Base-by-base conservation (phyloP, 1,140 invertebrate species). In the Phymastichus coffea region DNA sequence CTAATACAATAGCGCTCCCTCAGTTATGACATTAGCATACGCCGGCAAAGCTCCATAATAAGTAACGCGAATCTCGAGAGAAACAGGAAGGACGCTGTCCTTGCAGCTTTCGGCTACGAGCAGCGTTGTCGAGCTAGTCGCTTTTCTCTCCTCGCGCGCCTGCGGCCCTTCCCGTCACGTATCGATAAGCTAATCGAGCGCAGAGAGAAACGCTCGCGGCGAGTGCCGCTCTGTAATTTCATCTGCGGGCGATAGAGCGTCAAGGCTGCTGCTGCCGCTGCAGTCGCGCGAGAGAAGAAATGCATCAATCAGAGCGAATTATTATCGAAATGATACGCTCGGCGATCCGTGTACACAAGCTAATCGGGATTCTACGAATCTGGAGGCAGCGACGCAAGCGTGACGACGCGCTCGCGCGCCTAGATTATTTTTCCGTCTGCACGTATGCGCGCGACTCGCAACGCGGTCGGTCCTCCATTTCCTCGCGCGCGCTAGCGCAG, bases 1-100 rank as follows among this genome's bases (percentile, higher is more conserved):
- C 68, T 73, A 73, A 73, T 73, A 28, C 26, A 41, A 2, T n/a
- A 28, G 2, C 2, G 10, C 12, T 7, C 28, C 12, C 28, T 33
- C 65, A 63, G 61, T 62, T 67, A 64, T 58, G 40, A 44, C 43
- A 70, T 71, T 67, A 66, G 67, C 65, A 67, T 68, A 66, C 40
- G 63, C 66, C 63, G 65, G 63, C 61, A 54, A n/a, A n/a, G n/a
- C n/a, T 68, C 64, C 8, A 10, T 73, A 74, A 72, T 70, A 68
- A 71, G 67, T 63, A 66, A 69, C 66, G 65, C 65, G 71, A 74
- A 70, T 72, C 61, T 54, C 49, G 46, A 48, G 28, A 44, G 46
- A 49, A 48, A 46, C n/a, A n/a, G n/a, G n/a, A n/a, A n/a, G n/a
- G n/a, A n/a, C n/a, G n/a, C n/a, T n/a, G n/a, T n/a, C n/a, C n/a